Conservation (phyloP, 2,113 vertebrate genomes). For the Neodontobutis hainanensis region DNA sequence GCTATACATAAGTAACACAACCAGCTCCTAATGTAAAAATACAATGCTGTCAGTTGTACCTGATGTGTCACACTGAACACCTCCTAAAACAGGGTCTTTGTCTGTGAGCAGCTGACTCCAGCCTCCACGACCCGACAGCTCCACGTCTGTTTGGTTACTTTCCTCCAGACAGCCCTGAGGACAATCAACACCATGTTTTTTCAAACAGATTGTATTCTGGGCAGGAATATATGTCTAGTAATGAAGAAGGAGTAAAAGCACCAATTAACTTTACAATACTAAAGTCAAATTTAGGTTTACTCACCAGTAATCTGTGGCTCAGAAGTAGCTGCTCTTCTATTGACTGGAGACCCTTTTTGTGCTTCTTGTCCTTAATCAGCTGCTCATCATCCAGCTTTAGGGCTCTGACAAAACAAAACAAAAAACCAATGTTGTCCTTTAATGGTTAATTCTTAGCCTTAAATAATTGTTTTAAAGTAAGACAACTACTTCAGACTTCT, state of each 20-base stretch:
- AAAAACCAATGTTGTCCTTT: background rate
- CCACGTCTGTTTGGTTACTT: constrained; percentile 44
- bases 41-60: constrained; percentile 45
- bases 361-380: constrained; percentile 62
- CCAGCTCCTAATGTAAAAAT: background rate
- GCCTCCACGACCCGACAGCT: constrained; percentile 4
- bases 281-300: background rate
- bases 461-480: too few relatives aligned
- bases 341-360: constrained; percentile 36
- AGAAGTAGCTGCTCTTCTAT: constrained; percentile 70
- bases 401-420: constrained; percentile 31
- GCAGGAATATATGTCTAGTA: background rate
- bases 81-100: constrained; percentile 76
- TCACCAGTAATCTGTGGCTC: constrained; percentile 65
- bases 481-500: too few relatives aligned
- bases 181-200: background rate
- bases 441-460: too few relatives aligned
- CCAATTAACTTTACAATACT: too few relatives aligned
- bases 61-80: constrained; percentile 63
- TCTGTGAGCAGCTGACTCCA: constrained; percentile 75
- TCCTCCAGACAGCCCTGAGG: constrained; percentile 66
- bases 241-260: background rate
- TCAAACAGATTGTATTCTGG: background rate
- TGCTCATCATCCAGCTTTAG: constrained; percentile 42
- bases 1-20: too few relatives aligned